These are phyloP conservation scores for Orthosia cruda DNA, from an alignment of 2,888 invertebrate species.

Conservation along the genomic window DNA sequence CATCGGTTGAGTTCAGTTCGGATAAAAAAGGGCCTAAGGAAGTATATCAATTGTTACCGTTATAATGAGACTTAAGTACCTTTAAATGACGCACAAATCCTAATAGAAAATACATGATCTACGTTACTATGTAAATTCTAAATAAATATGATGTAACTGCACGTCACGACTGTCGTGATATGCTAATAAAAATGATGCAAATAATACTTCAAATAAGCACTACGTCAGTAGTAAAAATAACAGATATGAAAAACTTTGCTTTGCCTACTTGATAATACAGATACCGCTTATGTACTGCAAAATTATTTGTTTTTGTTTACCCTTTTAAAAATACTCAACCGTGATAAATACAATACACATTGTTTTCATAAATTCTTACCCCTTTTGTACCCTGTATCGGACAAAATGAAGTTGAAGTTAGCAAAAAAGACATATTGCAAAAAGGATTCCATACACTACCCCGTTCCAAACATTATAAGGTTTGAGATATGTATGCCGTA, in stretches of 20 bases:
- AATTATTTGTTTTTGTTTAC: neutral
- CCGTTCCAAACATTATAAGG: neutral
- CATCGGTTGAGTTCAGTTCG: too few species aligned
- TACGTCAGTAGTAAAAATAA: conserved; percentile 29
- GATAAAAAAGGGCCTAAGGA: too few species aligned
- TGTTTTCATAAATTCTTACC: conserved; percentile 29
- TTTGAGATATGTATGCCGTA: neutral
- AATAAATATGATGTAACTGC: conserved; percentile 22
- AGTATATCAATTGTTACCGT: neutral
- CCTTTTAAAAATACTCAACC: neutral
- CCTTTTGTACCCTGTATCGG: conserved; percentile 27
- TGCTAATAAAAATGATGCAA: conserved; percentile 50
- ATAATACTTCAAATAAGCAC: conserved; percentile 25
- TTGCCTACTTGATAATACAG: neutral
- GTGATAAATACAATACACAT: conserved; percentile 3
- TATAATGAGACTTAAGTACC: conserved; percentile 3
- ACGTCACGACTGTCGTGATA: conserved; percentile 21
- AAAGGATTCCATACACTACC: neutral
- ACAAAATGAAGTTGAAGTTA: conserved; percentile 15
- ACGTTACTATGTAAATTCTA: conserved; percentile 13
- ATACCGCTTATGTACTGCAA: conserved; percentile 3
- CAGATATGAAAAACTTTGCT: conserved; percentile 2
- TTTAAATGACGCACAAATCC: neutral
- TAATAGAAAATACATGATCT: conserved; percentile 10
- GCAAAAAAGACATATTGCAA: neutral